Evolutionary conservation across 2,113 vertebrate genomes (phyloP), one percentile per base, ranked within the genome.

Genomic region (Mobula hypostoma): DNA sequence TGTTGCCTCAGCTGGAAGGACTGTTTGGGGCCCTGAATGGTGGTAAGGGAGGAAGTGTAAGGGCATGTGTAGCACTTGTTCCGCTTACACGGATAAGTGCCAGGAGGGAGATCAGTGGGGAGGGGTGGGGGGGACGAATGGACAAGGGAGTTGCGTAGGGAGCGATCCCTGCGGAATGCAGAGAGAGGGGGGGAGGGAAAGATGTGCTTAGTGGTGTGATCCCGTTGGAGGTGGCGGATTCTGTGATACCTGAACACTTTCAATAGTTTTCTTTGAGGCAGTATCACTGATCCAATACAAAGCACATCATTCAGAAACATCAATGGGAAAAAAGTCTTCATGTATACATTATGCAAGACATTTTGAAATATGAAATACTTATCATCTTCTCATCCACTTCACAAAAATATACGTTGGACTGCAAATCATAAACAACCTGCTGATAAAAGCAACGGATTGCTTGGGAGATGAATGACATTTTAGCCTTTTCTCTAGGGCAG

Each of bases 331-430:
- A 56, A 70, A 70, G 68, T 48, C 40, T 85, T 8, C 21, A 85
- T 56, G 21, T 85, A 56, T 56, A 85, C 48, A 90, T 90, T 90
- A 32, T 68, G n/a, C 27, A 90, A 32, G 87, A 7, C n/a, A 68
- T 36, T 68, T 66, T 66, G 32, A 93, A 93, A 27, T 72, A 24
- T 93, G 21, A 74, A 70, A 91, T 91, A n/a, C 32, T 91, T 91
- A 66, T 32, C 36, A 24, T 70, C 63, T 91, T 15, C n/a, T 36
- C 21, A 32, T 36, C 68, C 36, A 24, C 21, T 72, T 93, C 32
- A 14, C 40, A 27, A 74, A 74, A 74, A 72, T 36, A 8, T 21
- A 15, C 11, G 40, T 48, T 93, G 32, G 90, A 68, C 88, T 11
- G 66, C 68, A 72, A 70, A 74, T 48, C 66, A 72, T 36, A 93